Percentiles rank a stretch among this genome's conserved stretches.
Conservation (phyloP, 2,797 vertebrate species). For the Melanotaenia maccullochi region DNA sequence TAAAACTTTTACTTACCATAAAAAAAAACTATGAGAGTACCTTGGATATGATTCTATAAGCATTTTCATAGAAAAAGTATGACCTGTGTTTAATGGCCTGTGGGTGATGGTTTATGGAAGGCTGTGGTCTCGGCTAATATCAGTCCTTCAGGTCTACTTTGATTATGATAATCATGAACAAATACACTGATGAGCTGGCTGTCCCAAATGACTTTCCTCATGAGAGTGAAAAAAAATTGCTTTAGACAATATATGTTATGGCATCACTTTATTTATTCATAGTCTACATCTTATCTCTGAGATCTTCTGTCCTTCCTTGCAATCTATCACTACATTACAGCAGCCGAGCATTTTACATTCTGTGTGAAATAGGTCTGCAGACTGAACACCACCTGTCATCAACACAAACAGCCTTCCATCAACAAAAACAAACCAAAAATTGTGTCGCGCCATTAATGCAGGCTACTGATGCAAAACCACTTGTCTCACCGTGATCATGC, state of each 20-base stretch:
- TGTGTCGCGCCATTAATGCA: constrained; percentile 71
- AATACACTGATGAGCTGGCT: constrained; percentile 44
- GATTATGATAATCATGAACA: constrained; percentile 58
- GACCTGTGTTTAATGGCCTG: constrained; percentile 36
- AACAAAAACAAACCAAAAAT: constrained; percentile 75
- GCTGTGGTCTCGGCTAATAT: constrained; percentile 48
- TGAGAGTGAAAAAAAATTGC: constrained; percentile 15
- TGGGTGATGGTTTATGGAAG: constrained; percentile 35
- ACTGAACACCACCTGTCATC: constrained; percentile 72
- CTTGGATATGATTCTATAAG: constrained; percentile 3
- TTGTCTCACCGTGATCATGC: constrained; percentile 69
- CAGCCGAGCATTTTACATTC: constrained; percentile 50
- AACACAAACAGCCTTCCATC: constrained; percentile 64
- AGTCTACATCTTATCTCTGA: constrained; percentile 46
- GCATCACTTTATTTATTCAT: constrained; percentile 73
- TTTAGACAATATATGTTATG: constrained; percentile 41
- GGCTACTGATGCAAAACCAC: constrained; percentile 72
- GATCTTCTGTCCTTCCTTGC: constrained; percentile 39
- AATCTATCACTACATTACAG: constrained; percentile 53
- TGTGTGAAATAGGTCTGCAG: constrained; percentile 59
- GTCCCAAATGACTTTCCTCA: constrained; percentile 50
- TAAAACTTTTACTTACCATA: constrained; percentile 27
- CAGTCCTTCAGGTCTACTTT: constrained; percentile 46
- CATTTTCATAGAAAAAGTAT: constrained; percentile 14
- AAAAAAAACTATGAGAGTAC: constrained; percentile 18